phyloP scores from a whole-genome alignment of 2,797 vertebrate species.

The Pseudochromis fuscus region DNA sequence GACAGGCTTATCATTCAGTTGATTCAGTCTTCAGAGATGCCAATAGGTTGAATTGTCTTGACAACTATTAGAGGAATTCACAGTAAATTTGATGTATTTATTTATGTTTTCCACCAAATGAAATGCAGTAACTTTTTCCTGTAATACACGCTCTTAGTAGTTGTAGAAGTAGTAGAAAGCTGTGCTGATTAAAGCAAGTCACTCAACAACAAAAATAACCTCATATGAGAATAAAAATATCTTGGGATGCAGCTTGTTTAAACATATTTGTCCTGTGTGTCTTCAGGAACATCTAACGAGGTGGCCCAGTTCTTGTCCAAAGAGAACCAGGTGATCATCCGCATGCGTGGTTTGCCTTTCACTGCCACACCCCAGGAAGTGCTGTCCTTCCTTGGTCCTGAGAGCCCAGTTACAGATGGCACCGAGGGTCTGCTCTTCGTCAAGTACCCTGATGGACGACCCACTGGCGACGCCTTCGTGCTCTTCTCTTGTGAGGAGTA shows the following conservation, averaged over 20 bases:
- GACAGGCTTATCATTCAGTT: too few relatives aligned
- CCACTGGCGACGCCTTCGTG: constrained; percentile 96
- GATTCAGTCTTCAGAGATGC: too few relatives aligned
- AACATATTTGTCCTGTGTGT: constrained; percentile 7
- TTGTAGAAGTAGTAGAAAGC: too few relatives aligned
- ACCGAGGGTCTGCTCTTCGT: constrained; percentile 95
- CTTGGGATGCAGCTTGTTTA: neutral
- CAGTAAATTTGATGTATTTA: too few relatives aligned
- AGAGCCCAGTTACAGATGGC: constrained; percentile 92
- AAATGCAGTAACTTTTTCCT: too few relatives aligned
- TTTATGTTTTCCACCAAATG: too few relatives aligned
- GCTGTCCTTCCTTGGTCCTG: constrained; percentile 91
- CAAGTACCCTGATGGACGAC: constrained; percentile 95
- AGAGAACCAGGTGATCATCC: constrained; percentile 96
- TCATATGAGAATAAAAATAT: neutral
- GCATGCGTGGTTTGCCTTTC: constrained; percentile 95
- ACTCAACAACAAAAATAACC: too few relatives aligned
- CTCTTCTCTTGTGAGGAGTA: constrained; percentile 97
- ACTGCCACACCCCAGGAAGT: constrained; percentile 92
- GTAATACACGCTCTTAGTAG: too few relatives aligned
- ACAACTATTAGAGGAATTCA: too few relatives aligned
- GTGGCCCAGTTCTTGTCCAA: constrained; percentile 96
- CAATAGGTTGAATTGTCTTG: too few relatives aligned
- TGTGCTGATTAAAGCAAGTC: too few relatives aligned
- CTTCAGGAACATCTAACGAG: constrained; percentile 94